Base-by-base conservation (phyloP, 2,888 invertebrate genomes). In the Megamerina dolium region DNA sequence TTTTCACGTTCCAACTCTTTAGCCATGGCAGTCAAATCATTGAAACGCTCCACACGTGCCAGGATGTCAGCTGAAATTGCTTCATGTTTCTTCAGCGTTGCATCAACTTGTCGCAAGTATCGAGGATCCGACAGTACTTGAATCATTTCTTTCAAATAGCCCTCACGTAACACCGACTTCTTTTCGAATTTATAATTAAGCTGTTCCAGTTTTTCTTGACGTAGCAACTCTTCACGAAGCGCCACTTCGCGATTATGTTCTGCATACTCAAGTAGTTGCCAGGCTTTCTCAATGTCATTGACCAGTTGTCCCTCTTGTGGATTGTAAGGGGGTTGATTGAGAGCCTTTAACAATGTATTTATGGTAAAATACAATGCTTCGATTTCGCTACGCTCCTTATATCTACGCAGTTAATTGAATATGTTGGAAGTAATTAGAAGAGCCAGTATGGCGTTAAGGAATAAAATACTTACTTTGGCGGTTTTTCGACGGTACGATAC, bases 61-160 rank as follows among this genome's bases (percentile, higher is more conserved):
- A 95, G 75, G 43, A 97, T 96, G 66, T 97, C 97, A 0, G 96
- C 95, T 48, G 91, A 90, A 50, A 97, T 94, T 13, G 97, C 96
- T 72, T 97, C 96, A 66, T 97, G 96, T 64, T 97, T 97, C 75
- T 97, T 97, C 30, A 97, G 83, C 0, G 95, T 93, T 2, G 96
- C 96, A 68, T 97, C 96, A 0, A 96, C 93, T 66, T 96, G 94
- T 0, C 87, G 81, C 54, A 95, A 74, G 71, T 93, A 93, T 43
- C 92, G 80, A 1, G 91, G 88, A 74, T 93, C 93, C 0, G 88
- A 87, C 14, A 97, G 74, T 13, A 97, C 93, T 68, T 89, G 89
- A 55, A 90, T 92, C 95, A 97, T 97, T 74, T 97, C 97, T 71
- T 91, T 90, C 48, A 99, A 74, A 74, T 97, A 99, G 0, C 92